These are phyloP conservation scores for Blastobasis adustella DNA, from an alignment of 2,888 invertebrate species.

Conservation along the genomic window DNA sequence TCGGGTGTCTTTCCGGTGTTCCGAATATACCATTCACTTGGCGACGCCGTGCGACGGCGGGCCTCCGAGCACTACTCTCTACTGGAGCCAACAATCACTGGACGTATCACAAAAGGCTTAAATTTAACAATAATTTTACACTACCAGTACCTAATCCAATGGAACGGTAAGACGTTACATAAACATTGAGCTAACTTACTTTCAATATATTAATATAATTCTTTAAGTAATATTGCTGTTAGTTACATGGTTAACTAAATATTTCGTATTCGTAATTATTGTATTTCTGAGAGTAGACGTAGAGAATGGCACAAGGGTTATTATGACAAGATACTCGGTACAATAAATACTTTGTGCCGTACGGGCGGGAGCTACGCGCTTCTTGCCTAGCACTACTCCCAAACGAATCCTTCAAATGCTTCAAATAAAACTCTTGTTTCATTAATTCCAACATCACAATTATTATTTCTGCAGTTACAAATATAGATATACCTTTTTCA, in stretches of 20 bases:
- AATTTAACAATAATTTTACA: constrained; percentile 41
- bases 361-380: constrained; percentile 37
- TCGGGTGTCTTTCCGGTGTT: background rate
- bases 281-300: constrained; percentile 57
- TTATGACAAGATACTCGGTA: constrained; percentile 62
- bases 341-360: constrained; percentile 48
- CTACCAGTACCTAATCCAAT: constrained; percentile 69
- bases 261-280: constrained; percentile 48
- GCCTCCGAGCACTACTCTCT: too few species aligned
- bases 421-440: constrained; percentile 73
- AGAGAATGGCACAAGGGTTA: constrained; percentile 66
- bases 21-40: background rate
- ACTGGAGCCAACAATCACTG: constrained; percentile 39
- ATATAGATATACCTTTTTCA: constrained; percentile 29
- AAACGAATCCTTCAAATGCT: constrained; percentile 65
- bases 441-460: constrained; percentile 60
- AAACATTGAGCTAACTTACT: constrained; percentile 73
- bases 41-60: too few species aligned
- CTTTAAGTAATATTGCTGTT: constrained; percentile 73
- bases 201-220: constrained; percentile 62
- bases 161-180: constrained; percentile 69
- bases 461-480: constrained; percentile 62
- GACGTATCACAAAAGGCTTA: constrained; percentile 72
- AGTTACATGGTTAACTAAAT: constrained; percentile 59
- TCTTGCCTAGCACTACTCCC: constrained; percentile 63